A percentile compares a stretch with the other conserved stretches of the same genome.
phyloP scores from a whole-genome alignment of 2,797 vertebrate genomes.

The Pseudochaenichthys georgianus region DNA sequence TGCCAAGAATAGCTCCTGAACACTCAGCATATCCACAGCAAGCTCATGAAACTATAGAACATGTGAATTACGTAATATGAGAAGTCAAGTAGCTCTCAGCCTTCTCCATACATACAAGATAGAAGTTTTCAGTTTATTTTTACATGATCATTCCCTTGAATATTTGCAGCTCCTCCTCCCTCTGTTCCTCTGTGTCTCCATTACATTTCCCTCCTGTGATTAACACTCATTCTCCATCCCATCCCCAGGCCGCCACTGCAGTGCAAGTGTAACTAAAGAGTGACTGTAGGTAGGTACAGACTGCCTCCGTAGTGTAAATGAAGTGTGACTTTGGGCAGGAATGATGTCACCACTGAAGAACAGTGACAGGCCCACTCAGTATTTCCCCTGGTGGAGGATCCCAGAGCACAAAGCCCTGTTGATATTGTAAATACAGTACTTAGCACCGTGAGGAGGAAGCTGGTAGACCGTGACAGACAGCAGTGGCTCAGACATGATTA shows the following conservation, averaged over 20 bases:
- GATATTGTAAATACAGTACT: slow-evolving; percentile 57
- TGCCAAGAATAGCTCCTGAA: slow-evolving; percentile 43
- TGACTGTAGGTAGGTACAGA: slow-evolving; percentile 85
- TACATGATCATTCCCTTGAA: slow-evolving; percentile 43
- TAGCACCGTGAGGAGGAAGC: slow-evolving; percentile 38
- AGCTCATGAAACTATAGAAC: slow-evolving; percentile 15
- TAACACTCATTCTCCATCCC: slow-evolving; percentile 86
- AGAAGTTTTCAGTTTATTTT: neutral
- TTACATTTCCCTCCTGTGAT: slow-evolving; percentile 71
- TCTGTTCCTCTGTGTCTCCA: slow-evolving; percentile 58
- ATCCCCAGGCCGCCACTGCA: slow-evolving; percentile 86
- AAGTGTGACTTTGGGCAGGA: slow-evolving; percentile 69
- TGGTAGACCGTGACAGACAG: slow-evolving; percentile 61
- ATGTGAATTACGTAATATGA: neutral
- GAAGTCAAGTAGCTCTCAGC: slow-evolving; percentile 1
- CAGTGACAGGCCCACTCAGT: slow-evolving; percentile 52
- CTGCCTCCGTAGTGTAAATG: slow-evolving; percentile 67
- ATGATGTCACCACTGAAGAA: slow-evolving; percentile 64
- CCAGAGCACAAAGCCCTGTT: slow-evolving; percentile 56
- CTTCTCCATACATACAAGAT: slow-evolving; percentile 11
- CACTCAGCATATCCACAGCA: slow-evolving; percentile 39
- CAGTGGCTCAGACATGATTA: slow-evolving; percentile 63
- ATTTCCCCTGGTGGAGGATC: slow-evolving; percentile 55
- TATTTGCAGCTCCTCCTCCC: slow-evolving; percentile 70
- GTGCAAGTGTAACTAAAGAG: slow-evolving; percentile 86